A percentile compares a stretch with the other conserved stretches of the same genome.
phyloP scores from a whole-genome alignment of 2,113 vertebrate species.

The Melierax canorus region DNA sequence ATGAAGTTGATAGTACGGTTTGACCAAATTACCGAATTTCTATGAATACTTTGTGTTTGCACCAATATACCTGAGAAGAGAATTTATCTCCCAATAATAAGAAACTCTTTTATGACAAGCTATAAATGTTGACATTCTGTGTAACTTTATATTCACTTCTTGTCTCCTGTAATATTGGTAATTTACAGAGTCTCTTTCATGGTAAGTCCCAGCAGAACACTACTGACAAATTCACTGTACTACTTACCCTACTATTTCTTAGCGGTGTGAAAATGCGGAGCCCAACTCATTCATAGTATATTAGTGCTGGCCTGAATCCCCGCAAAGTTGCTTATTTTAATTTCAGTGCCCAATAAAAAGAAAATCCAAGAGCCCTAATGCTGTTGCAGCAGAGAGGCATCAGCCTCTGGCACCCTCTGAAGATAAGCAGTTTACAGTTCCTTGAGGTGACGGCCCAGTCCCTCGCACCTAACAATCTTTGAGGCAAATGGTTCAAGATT shows the following conservation, averaged over 20 bases:
- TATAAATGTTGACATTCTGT: background rate
- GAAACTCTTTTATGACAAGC: background rate
- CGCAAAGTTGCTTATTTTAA: rapidly evolving
- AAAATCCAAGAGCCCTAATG: background rate
- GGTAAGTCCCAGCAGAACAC: background rate
- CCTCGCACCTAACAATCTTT: too few species aligned
- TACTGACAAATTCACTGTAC: background rate
- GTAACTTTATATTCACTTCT: background rate
- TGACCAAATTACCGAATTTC: background rate
- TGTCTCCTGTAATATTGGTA: background rate
- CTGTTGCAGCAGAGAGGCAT: background rate
- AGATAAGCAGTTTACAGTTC: too few species aligned
- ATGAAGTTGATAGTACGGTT: background rate
- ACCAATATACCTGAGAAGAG: background rate
- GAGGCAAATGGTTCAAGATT: too few species aligned
- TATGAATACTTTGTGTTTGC: background rate
- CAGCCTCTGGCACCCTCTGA: background rate
- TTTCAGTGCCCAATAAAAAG: background rate
- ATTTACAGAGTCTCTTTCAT: background rate
- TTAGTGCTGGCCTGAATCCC: background rate
- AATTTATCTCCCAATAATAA: background rate
- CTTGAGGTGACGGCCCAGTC: too few species aligned
- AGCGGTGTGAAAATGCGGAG: background rate
- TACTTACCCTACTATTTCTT: background rate
- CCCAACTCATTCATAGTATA: background rate